A percentile compares a stretch with the other conserved stretches of the same genome.
Evolutionary conservation across 2,797 vertebrate species (phyloP).

Genomic region (Morus bassanus): DNA sequence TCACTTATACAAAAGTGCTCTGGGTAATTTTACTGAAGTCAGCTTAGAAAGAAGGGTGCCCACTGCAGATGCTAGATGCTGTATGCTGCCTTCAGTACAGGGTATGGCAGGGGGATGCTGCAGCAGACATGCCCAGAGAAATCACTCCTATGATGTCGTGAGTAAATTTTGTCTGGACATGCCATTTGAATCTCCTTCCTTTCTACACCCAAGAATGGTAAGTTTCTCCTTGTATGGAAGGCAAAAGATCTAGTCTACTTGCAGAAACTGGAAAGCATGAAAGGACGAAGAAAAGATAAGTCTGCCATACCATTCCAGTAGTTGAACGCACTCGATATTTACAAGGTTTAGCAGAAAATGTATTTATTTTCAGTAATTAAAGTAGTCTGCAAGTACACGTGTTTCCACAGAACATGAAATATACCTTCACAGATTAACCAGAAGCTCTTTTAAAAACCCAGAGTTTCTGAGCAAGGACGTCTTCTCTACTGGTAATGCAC

Average conservation of each 20-base stretch:
- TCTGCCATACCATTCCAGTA: not conserved
- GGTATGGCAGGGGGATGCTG: not conserved
- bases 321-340: not conserved
- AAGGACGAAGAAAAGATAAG: not conserved
- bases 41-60: not conserved
- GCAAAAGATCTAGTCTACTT: not conserved
- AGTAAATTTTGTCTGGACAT: not conserved
- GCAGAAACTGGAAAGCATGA: not conserved
- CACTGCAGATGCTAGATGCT: not conserved
- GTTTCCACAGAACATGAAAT: not conserved
- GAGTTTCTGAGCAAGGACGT: not conserved
- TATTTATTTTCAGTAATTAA: not conserved
- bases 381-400: not conserved
- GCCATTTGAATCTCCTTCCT: not conserved
- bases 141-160: not conserved
- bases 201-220: not conserved
- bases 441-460: not conserved
- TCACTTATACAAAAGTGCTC: not conserved
- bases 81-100: not conserved
- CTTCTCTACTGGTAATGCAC: not conserved
- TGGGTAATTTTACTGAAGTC: not conserved
- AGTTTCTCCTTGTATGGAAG: not conserved
- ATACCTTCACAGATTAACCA: not conserved
- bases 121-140: not conserved
- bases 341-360: not conserved